These are phyloP conservation scores for Rotaria magnacalcarata DNA, from an alignment of 2,888 invertebrate species.

Conservation along the genomic window DNA sequence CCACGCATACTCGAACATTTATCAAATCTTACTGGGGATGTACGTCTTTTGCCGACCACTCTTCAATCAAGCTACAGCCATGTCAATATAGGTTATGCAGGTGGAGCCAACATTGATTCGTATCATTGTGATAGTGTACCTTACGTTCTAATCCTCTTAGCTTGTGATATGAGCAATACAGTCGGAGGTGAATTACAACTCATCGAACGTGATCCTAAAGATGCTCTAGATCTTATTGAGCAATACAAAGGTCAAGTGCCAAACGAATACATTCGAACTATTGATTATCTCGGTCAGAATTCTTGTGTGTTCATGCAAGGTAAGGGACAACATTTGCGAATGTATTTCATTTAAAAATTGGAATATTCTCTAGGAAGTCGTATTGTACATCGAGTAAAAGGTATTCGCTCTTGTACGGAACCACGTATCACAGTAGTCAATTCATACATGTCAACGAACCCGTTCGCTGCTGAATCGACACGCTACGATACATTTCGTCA, in stretches of 20 bases:
- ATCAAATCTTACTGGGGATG: not conserved
- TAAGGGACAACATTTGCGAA: not conserved
- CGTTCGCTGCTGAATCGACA: not conserved
- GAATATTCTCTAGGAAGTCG: not conserved
- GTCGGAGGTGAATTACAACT: not conserved
- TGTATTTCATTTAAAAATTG: not conserved
- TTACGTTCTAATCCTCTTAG: not conserved
- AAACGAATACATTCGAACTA: not conserved
- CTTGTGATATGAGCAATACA: not conserved
- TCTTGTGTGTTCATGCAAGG: not conserved
- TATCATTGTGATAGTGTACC: conserved; percentile 1
- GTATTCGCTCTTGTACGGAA: not conserved
- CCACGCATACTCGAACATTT: not conserved
- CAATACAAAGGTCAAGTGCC: not conserved
- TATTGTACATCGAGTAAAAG: not conserved
- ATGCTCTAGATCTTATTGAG: not conserved
- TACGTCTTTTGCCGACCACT: not conserved
- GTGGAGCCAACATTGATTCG: not conserved
- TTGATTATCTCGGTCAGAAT: not conserved
- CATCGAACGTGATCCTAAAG: not conserved
- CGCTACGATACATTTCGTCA: not conserved
- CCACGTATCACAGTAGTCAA: not conserved
- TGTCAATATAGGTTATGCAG: not conserved
- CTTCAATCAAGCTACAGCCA: not conserved
- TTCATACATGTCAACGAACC: not conserved